Percentiles rank a stretch among this genome's conserved stretches.
These are phyloP conservation scores for Aeoliscus strigatus DNA, from an alignment of 2,797 vertebrate species.

Conservation along the genomic window DNA sequence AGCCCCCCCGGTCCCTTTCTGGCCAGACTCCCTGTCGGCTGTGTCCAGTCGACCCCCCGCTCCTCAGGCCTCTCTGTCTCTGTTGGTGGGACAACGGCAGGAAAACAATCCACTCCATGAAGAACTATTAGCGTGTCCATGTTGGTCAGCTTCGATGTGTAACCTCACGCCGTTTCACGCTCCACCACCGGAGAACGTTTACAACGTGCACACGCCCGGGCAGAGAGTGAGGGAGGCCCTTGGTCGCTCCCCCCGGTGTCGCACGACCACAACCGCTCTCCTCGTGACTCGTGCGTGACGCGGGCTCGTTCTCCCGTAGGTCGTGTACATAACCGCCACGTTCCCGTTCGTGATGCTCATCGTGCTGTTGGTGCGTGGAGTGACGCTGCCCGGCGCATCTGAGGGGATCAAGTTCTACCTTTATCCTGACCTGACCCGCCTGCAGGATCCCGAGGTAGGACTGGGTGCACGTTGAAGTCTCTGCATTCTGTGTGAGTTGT, in stretches of 20 bases:
- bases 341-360: conserved; percentile 94
- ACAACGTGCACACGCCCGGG: too few species aligned
- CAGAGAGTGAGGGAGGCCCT: too few species aligned
- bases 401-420: conserved; percentile 92
- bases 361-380: conserved; percentile 87
- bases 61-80: conserved; percentile 31
- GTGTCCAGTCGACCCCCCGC: conserved; percentile 31
- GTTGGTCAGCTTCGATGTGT: too few species aligned
- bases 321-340: conserved; percentile 97
- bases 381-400: conserved; percentile 88
- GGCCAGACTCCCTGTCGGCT: conserved; percentile 58
- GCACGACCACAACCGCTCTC: too few species aligned
- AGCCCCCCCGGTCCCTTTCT: conserved; percentile 39
- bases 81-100: conserved; percentile 29
- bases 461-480: neutral
- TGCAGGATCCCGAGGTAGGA: conserved; percentile 90
- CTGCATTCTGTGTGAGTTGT: too few species aligned
- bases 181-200: too few species aligned
- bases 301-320: conserved; percentile 73
- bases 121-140: too few species aligned
- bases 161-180: too few species aligned
- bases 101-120: conserved; percentile 32
- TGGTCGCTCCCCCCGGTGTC: too few species aligned
- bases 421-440: conserved; percentile 87
- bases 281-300: too few species aligned